Evolutionary conservation across 2,888 invertebrate genomes (phyloP).

Genomic region (Cantharis rustica): DNA sequence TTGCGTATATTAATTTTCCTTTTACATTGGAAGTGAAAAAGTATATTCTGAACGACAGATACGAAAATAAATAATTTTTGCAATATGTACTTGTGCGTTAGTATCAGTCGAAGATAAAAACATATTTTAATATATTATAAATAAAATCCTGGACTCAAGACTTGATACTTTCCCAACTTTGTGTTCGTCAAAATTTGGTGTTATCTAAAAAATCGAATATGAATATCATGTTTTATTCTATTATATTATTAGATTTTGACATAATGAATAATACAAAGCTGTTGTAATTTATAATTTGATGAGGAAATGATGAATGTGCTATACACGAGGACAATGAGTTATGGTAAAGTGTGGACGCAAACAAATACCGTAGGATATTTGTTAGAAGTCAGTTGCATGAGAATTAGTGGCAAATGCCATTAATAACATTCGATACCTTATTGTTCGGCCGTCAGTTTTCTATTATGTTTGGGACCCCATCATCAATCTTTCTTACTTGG

Average conservation of each 20-base stretch:
- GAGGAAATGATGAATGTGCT: conserved; percentile 19
- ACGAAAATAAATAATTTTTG: no score
- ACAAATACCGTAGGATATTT: conserved; percentile 49
- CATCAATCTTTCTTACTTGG: conserved; percentile 52
- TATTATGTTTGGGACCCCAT: conserved; percentile 51
- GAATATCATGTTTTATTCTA: background rate
- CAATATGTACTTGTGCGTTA: no score
- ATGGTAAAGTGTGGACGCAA: conserved; percentile 40
- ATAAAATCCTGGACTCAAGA: background rate
- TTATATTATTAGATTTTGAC: background rate
- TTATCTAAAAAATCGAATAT: background rate
- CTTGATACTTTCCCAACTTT: background rate
- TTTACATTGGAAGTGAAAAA: background rate
- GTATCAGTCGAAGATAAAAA: no score
- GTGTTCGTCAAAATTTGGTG: background rate
- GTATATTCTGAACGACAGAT: background rate
- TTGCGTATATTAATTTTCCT: background rate
- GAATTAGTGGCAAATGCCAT: conserved; percentile 53
- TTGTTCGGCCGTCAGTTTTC: conserved; percentile 56
- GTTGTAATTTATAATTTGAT: conserved; percentile 6
- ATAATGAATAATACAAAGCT: background rate
- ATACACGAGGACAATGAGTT: conserved; percentile 35
- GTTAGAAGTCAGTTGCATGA: conserved; percentile 48
- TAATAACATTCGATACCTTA: conserved; percentile 56
- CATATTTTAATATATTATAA: no score